A percentile compares a stretch with the other conserved stretches of the same genome.
Conservation (phyloP, 1,140 invertebrate species). For the Nephotettix cincticeps region DNA sequence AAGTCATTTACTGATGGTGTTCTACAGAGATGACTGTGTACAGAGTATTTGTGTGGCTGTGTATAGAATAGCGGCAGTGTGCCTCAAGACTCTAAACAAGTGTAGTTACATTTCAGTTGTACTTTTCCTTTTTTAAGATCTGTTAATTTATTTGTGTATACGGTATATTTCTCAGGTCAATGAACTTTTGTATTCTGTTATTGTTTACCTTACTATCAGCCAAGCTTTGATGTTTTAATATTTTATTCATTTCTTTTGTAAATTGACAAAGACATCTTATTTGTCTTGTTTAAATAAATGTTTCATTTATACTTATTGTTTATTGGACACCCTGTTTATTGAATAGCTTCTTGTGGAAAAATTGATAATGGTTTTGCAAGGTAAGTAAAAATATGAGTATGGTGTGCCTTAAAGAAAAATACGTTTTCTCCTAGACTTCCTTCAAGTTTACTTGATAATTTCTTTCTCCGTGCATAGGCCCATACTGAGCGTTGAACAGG, state of each 20-base stretch:
- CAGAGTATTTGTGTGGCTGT: conserved; percentile 28
- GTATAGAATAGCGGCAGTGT: conserved; percentile 16
- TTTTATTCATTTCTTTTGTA: conserved; percentile 11
- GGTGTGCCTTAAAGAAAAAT: no score
- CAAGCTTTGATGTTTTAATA: conserved; percentile 18
- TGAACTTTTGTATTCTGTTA: conserved; percentile 17
- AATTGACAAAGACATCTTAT: neutral
- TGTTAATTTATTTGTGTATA: conserved; percentile 19
- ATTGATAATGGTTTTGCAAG: no score
- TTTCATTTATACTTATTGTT: conserved; percentile 14
- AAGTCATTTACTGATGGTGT: conserved; percentile 82
- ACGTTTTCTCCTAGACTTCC: no score
- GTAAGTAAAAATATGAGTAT: no score
- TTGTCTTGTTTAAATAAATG: conserved; percentile 22
- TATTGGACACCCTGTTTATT: no score
- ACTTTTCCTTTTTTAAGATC: conserved; percentile 7
- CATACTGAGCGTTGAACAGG: no score
- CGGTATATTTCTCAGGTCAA: neutral
- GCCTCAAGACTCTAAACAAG: conserved; percentile 5
- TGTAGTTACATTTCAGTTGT: neutral
- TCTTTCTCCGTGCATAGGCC: no score
- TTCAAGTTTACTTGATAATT: no score
- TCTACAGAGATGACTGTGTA: conserved; percentile 14
- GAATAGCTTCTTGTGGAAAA: no score
- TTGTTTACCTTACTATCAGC: neutral